These are phyloP conservation scores for Poecilia picta DNA, from an alignment of 2,797 vertebrate species.

Conservation along the genomic window DNA sequence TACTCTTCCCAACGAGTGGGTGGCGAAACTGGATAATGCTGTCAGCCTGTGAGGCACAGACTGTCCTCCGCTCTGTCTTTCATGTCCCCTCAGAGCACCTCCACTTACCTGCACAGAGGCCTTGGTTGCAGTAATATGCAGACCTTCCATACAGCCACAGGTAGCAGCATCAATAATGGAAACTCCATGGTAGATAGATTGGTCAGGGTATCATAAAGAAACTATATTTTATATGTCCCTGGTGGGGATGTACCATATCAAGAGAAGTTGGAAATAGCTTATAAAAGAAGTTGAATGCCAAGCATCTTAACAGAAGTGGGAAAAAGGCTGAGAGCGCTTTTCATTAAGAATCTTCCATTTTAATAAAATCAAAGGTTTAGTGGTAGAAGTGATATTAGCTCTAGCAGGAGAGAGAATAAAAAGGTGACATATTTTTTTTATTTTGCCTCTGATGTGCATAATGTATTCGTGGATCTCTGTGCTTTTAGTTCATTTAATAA, in stretches of 20 bases:
- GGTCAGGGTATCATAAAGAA: conserved; percentile 18
- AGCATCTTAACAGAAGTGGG: not conserved
- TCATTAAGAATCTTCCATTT: not conserved
- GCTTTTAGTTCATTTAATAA: not conserved
- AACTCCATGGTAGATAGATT: conserved; percentile 11
- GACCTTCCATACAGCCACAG: conserved; percentile 38
- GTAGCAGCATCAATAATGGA: conserved; percentile 27
- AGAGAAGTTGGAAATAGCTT: conserved; percentile 6
- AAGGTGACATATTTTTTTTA: not conserved
- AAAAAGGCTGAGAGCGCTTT: conserved; percentile 8
- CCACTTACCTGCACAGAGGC: conserved; percentile 59
- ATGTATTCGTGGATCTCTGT: not conserved
- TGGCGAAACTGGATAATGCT: conserved; percentile 64
- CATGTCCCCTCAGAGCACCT: conserved; percentile 50
- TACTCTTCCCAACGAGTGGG: conserved; percentile 59
- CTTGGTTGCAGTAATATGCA: conserved; percentile 32
- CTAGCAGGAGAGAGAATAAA: not conserved
- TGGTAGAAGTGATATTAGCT: not conserved
- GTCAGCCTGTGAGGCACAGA: conserved; percentile 53
- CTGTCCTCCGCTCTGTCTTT: conserved; percentile 62
- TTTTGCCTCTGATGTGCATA: not conserved
- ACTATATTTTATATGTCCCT: conserved; percentile 5
- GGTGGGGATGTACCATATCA: not conserved
- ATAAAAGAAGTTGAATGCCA: not conserved
- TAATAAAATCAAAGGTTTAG: not conserved